These are phyloP conservation scores for Spisula subtruncata DNA, from an alignment of 2,888 invertebrate genomes.

Conservation along the genomic window DNA sequence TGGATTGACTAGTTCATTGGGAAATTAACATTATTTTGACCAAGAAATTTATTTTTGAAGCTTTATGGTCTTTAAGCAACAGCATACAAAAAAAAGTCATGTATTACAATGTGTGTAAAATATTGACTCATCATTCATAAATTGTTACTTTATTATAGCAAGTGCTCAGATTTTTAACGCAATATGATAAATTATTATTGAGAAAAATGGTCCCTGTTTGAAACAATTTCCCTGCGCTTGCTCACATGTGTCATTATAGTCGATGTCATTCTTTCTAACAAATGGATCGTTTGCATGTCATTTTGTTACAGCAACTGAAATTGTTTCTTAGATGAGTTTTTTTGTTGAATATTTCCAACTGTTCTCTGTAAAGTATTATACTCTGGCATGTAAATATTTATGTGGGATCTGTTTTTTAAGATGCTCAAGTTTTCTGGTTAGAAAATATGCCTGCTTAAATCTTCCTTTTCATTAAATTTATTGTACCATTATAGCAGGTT, in stretches of 20 bases:
- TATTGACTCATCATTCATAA: neutral
- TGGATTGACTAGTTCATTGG: too few species aligned
- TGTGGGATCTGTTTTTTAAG: slow-evolving; percentile 8
- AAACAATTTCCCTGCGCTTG: neutral
- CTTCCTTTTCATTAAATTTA: slow-evolving; percentile 27
- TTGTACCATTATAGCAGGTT: neutral
- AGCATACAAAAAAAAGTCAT: too few species aligned
- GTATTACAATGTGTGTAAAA: too few species aligned
- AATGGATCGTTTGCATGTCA: slow-evolving; percentile 10
- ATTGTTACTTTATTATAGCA: neutral
- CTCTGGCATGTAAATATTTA: slow-evolving; percentile 27
- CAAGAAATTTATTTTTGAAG: too few species aligned
- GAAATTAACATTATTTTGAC: too few species aligned
- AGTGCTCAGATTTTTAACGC: neutral
- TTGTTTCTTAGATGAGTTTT: neutral
- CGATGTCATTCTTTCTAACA: neutral
- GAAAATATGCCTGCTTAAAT: slow-evolving; percentile 13
- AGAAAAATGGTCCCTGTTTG: neutral
- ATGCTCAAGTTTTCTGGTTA: neutral
- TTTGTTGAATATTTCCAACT: slow-evolving; percentile 12
- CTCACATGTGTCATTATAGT: neutral
- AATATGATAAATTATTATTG: neutral
- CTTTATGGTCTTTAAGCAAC: too few species aligned
- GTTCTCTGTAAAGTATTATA: slow-evolving; percentile 18
- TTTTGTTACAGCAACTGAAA: neutral